Base-by-base conservation (phyloP, 2,113 vertebrate species). In the Condylura cristata region DNA sequence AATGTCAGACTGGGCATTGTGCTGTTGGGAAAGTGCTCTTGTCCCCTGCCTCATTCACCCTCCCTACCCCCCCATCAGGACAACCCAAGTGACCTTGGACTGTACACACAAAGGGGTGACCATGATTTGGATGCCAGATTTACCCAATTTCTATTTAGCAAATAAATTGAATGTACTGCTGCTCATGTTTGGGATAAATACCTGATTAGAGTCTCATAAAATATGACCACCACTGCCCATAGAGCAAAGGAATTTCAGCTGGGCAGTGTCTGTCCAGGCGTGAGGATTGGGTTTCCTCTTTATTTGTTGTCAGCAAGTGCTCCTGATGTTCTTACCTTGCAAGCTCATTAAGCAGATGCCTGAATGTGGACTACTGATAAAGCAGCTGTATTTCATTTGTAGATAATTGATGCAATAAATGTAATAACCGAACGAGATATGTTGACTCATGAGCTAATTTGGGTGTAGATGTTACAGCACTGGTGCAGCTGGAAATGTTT, bases 161-260 rank as follows among this genome's bases (percentile, higher is more conserved):
- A 99, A 99, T 99, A 99, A 71, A 96, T 92, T 90, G 95, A 98
- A 98, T 98, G 98, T 98, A 98, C 99, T 98, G 98, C 97, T 99
- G 98, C 97, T 98, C 32, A 3, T 99, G 98, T 99, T 99, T 98
- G 97, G 95, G 39, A 98, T 98, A 98, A 98, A 98, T 96, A 98
- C 17, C 82, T 94, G 96, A 98, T 98, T 96, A 97, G 90, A 91
- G 90, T 98, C 89, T 95, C 93, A 87, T 83, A 70, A 96, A 94
- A 94, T 93, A 95, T 48, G 88, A 92, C 37, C 56, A 85, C 48
- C 53, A 39, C 30, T 72, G 83, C 94, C 89, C 89, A 91, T 71
- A 78, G 86, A 93, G 84, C 51, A 88, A 96, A 93, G 94, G 74
- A 84, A 96, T 98, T 97, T 97, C 94, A 97, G 95, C 97, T 97